phyloP scores from a whole-genome alignment of 2,888 invertebrate species.

The Conchocele bisecta region DNA sequence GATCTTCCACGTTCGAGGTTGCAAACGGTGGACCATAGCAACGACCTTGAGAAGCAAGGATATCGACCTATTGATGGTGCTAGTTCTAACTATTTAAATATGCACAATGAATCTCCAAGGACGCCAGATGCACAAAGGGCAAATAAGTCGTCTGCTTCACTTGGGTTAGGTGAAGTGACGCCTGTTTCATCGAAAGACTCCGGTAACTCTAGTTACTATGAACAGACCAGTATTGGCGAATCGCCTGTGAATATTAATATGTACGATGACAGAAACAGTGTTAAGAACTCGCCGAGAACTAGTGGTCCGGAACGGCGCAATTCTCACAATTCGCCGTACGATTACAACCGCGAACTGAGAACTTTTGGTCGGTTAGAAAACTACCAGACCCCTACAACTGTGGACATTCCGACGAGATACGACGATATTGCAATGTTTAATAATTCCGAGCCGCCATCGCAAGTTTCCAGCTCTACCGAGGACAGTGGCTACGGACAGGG shows the following conservation, averaged over 20 bases:
- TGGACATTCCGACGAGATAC: slow-evolving; percentile 63
- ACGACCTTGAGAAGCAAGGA: slow-evolving; percentile 18
- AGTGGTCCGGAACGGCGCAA: slow-evolving; percentile 33
- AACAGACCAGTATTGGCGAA: slow-evolving; percentile 38
- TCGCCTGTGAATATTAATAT: slow-evolving; percentile 44
- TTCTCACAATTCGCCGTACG: slow-evolving; percentile 49
- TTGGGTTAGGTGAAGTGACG: slow-evolving; percentile 47
- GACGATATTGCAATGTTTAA: slow-evolving; percentile 78
- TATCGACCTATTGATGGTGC: not conserved
- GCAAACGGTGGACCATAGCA: slow-evolving; percentile 32
- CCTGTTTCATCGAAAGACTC: slow-evolving; percentile 59
- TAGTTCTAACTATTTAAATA: slow-evolving; percentile 35
- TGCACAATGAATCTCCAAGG: slow-evolving; percentile 47
- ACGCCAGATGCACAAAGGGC: slow-evolving; percentile 45
- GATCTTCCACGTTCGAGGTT: slow-evolving; percentile 59
- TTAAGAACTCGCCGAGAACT: slow-evolving; percentile 59
- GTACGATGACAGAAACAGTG: slow-evolving; percentile 43
- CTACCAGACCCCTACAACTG: slow-evolving; percentile 56
- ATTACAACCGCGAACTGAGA: slow-evolving; percentile 47
- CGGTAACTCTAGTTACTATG: slow-evolving; percentile 58
- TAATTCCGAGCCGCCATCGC: slow-evolving; percentile 75
- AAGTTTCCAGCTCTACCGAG: slow-evolving; percentile 80
- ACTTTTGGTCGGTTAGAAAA: slow-evolving; percentile 45
- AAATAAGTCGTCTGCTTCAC: slow-evolving; percentile 37
- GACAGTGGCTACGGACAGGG: slow-evolving; percentile 80